A percentile compares a stretch with the other conserved stretches of the same genome.
Conservation (phyloP, 2,888 invertebrate species). For the Bembecia ichneumoniformis region DNA sequence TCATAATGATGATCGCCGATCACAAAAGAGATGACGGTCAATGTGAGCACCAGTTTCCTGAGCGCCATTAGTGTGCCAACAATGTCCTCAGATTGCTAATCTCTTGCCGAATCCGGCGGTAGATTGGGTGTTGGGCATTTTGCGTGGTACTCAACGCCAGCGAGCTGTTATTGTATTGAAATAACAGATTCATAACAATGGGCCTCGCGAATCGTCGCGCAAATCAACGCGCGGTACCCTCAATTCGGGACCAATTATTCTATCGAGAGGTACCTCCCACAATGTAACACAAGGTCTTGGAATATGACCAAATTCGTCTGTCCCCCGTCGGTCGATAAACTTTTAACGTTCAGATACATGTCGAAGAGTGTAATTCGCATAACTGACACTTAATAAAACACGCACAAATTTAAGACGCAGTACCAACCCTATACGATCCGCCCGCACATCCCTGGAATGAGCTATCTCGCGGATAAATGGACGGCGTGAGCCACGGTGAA, state of each 20-base stretch:
- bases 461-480: constrained; percentile 28
- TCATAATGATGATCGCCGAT: constrained; percentile 40
- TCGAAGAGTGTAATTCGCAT: constrained; percentile 13
- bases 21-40: constrained; percentile 40
- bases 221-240: constrained; percentile 4
- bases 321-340: constrained; percentile 37
- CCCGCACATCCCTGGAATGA: constrained; percentile 30
- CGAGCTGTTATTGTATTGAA: constrained; percentile 19
- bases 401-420: constrained; percentile 4
- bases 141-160: constrained; percentile 17
- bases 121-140: constrained; percentile 28
- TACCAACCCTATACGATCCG: constrained; percentile 13
- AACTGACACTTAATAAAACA: constrained; percentile 3
- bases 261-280: constrained; percentile 28
- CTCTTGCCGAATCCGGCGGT: constrained; percentile 24
- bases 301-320: constrained; percentile 33
- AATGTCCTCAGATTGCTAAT: constrained; percentile 27
- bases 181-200: constrained; percentile 45
- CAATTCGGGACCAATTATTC: constrained; percentile 27
- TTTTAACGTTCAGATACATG: constrained; percentile 13
- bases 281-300: constrained; percentile 20
- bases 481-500: constrained; percentile 18
- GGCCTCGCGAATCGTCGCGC: constrained; percentile 13
- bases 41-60: constrained; percentile 32
- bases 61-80: constrained; percentile 55